Conservation (phyloP, 2,797 vertebrate species). For the Myotis vivesi region DNA sequence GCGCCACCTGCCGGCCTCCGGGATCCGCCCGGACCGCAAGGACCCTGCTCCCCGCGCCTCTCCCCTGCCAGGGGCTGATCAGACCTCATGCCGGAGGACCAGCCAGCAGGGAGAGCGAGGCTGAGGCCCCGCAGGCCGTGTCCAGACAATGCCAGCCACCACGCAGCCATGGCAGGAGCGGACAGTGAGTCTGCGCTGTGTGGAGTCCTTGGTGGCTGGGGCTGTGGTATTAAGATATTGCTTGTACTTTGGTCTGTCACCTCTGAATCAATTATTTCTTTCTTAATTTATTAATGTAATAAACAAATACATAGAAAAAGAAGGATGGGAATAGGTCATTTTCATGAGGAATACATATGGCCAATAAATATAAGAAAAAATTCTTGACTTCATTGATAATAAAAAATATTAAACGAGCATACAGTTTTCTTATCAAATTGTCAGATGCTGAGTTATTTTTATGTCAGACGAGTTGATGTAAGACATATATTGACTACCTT, state of each 20-base stretch:
- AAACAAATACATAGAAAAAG: conserved; percentile 10
- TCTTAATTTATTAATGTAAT: neutral
- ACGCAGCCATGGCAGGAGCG: neutral
- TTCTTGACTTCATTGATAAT: neutral
- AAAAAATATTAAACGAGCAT: neutral
- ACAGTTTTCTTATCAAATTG: neutral
- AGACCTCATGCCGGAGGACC: neutral
- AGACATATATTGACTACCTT: neutral
- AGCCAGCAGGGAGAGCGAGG: neutral
- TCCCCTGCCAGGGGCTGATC: neutral
- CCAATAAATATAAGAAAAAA: neutral
- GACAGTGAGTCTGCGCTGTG: neutral
- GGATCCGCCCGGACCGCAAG: neutral
- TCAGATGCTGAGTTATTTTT: neutral
- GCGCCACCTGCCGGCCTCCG: neutral
- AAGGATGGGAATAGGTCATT: neutral
- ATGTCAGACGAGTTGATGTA: neutral
- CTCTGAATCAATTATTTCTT: neutral
- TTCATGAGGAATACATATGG: neutral
- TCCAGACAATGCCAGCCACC: neutral
- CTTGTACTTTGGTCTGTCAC: neutral
- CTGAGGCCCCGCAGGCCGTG: neutral
- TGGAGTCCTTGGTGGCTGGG: neutral
- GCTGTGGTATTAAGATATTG: neutral
- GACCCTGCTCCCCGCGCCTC: neutral